These are phyloP conservation scores for Vipera latastei DNA, from an alignment of 2,797 vertebrate genomes.

Conservation along the genomic window DNA sequence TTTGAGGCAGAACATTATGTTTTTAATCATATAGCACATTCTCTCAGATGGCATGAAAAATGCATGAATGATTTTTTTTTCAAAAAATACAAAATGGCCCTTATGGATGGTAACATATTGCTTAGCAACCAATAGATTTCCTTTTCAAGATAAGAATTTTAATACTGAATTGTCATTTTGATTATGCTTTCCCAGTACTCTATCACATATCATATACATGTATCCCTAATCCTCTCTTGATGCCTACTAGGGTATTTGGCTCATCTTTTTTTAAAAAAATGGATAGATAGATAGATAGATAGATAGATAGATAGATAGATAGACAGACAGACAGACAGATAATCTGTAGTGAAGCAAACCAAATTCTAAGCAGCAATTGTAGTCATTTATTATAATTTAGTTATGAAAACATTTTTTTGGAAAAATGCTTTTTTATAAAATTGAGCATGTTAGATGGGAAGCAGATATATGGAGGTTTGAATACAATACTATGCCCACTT, in stretches of 20 bases:
- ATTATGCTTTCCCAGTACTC: neutral
- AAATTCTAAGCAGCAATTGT: neutral
- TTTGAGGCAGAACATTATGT: neutral
- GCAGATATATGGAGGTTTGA: neutral
- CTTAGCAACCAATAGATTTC: constrained; percentile 22
- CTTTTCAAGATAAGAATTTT: constrained; percentile 22
- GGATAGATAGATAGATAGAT: neutral
- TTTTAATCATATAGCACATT: neutral
- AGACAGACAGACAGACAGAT: neutral
- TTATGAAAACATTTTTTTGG: neutral
- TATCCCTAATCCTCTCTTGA: neutral
- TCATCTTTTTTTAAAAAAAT: neutral
- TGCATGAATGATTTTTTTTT: constrained; percentile 3
- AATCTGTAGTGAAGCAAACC: neutral
- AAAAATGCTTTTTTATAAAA: neutral
- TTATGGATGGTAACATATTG: constrained; percentile 11
- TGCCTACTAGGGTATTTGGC: neutral
- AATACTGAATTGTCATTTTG: neutral
- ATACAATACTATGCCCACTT: neutral
- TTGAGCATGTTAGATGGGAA: neutral
- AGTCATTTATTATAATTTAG: neutral
- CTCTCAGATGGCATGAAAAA: neutral
- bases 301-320: too few relatives aligned
- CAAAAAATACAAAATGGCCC: neutral
- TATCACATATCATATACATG: neutral